Evolutionary conservation across 1,140 invertebrate genomes (phyloP).

Genomic region (Argopecten irradians): DNA sequence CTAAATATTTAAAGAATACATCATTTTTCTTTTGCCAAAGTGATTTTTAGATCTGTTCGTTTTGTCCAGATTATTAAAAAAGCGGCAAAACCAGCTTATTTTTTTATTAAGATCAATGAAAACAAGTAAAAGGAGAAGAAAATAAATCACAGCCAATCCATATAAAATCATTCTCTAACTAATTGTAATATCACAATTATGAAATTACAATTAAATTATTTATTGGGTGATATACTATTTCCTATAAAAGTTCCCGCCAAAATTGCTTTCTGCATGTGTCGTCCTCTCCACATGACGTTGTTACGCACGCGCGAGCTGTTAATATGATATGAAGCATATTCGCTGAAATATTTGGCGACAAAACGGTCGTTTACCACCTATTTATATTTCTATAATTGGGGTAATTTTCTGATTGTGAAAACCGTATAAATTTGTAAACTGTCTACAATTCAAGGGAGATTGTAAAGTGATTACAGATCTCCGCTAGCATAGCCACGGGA

Average conservation of each 20-base stretch:
- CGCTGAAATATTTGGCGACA: not conserved
- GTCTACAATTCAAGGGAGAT: not conserved
- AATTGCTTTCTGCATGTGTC: not conserved
- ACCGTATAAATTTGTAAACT: conserved; percentile 6
- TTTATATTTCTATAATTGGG: conserved; percentile 18
- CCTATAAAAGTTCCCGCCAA: not conserved
- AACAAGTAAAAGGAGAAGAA: too few species aligned
- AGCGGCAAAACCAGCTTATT: too few species aligned
- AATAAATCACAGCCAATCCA: too few species aligned
- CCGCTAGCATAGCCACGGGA: not conserved
- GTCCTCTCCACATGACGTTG: not conserved
- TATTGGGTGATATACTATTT: not conserved
- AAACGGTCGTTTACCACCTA: not conserved
- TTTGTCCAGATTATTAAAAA: too few species aligned
- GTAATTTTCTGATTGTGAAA: conserved; percentile 18
- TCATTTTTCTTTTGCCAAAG: too few species aligned
- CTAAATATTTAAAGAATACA: too few species aligned
- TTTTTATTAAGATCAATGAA: too few species aligned
- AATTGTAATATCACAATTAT: too few species aligned
- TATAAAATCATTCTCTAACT: too few species aligned
- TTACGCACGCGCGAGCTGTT: not conserved
- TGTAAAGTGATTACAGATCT: not conserved
- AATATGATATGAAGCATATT: not conserved
- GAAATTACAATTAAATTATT: too few species aligned
- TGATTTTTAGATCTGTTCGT: too few species aligned